A percentile compares a stretch with the other conserved stretches of the same genome.
Evolutionary conservation across 2,888 invertebrate species (phyloP).

Genomic region (Tachina grossa): DNA sequence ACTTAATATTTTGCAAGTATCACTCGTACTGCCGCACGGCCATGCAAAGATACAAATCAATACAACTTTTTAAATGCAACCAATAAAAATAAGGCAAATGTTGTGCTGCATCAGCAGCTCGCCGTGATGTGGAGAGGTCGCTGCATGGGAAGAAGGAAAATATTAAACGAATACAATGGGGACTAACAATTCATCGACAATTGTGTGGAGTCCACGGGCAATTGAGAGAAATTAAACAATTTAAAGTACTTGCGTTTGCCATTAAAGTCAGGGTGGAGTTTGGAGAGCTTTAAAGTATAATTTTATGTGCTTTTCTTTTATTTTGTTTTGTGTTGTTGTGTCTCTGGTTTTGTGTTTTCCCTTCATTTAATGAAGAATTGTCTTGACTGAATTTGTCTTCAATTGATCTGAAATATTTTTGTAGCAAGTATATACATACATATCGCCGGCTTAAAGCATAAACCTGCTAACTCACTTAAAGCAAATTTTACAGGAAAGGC

Average conservation of each 20-base stretch:
- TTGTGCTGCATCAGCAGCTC: slow-evolving; percentile 50
- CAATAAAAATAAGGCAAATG: slow-evolving; percentile 69
- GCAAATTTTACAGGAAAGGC: too few relatives aligned
- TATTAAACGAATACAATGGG: slow-evolving; percentile 37
- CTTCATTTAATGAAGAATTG: slow-evolving; percentile 43
- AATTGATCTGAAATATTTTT: slow-evolving; percentile 3
- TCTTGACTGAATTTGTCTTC: slow-evolving; percentile 46
- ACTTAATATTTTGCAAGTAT: slow-evolving; percentile 43
- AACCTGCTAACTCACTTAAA: too few relatives aligned
- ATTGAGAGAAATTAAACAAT: slow-evolving; percentile 45
- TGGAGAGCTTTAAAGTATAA: slow-evolving; percentile 14
- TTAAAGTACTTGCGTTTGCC: slow-evolving; percentile 54
- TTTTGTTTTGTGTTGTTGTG: slow-evolving; percentile 1
- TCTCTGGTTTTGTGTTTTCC: too few relatives aligned
- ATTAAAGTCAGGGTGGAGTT: slow-evolving; percentile 46
- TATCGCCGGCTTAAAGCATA: too few relatives aligned
- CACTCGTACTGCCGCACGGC: slow-evolving; percentile 25
- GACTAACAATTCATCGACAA: slow-evolving; percentile 63
- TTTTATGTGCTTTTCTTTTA: not conserved
- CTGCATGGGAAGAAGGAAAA: not conserved
- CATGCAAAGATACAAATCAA: slow-evolving; percentile 58
- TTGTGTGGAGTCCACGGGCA: slow-evolving; percentile 50
- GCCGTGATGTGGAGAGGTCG: slow-evolving; percentile 1
- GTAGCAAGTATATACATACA: not conserved
- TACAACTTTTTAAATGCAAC: slow-evolving; percentile 62